These are phyloP conservation scores for Genyomyrus donnyi DNA, from an alignment of 2,113 vertebrate species.

Conservation along the genomic window DNA sequence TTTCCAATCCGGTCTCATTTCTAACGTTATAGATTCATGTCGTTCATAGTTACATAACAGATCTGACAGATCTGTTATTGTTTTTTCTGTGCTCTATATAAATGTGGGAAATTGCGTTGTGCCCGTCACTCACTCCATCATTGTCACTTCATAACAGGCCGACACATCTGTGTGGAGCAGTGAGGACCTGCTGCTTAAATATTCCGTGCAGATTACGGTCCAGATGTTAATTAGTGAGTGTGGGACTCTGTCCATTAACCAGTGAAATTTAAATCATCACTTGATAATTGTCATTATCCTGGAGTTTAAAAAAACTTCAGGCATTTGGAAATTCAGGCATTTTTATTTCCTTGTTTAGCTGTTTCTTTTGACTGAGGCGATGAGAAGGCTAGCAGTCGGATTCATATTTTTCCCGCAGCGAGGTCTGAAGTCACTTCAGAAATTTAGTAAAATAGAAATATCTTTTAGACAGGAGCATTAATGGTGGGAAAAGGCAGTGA, in stretches of 20 bases:
- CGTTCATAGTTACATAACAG: background rate
- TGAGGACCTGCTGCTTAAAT: background rate
- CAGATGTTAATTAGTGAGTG: background rate
- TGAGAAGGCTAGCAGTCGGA: background rate
- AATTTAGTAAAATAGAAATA: background rate
- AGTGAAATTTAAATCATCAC: background rate
- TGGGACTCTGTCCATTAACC: background rate
- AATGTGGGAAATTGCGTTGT: background rate
- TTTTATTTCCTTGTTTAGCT: background rate
- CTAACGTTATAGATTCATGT: background rate
- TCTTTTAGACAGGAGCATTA: background rate
- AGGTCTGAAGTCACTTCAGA: background rate
- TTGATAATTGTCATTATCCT: background rate
- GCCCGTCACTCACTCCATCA: background rate
- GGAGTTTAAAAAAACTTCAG: background rate
- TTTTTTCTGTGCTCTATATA: background rate
- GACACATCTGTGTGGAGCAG: background rate
- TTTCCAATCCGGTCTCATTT: background rate
- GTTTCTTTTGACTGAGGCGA: background rate
- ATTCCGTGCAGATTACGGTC: background rate
- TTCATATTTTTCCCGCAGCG: background rate
- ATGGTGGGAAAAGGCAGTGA: background rate
- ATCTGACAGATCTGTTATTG: background rate
- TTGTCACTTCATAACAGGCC: background rate
- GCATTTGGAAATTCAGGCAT: background rate